Conservation (phyloP, 2,113 vertebrate genomes). For the Alectura lathami region DNA sequence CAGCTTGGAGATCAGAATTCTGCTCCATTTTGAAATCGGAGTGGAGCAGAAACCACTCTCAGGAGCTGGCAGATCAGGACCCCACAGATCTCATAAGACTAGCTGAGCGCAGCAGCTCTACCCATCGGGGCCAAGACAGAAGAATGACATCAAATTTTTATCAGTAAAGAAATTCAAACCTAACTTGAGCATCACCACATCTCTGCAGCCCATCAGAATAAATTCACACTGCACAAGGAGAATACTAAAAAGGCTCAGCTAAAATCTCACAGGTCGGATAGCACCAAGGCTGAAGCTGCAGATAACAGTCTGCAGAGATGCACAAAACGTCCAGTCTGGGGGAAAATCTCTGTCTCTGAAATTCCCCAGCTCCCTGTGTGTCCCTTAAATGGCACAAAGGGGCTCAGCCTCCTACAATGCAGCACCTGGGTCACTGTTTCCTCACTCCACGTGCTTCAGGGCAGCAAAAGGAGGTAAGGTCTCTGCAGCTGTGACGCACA, state of each 20-base stretch:
- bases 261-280: not conserved
- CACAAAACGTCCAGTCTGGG: not conserved
- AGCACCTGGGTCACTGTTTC: not conserved
- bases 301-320: not conserved
- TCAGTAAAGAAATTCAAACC: not conserved
- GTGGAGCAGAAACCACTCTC: not conserved
- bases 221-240: not conserved
- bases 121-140: not conserved
- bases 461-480: fast-evolving
- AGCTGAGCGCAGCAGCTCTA: not conserved
- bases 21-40: not conserved
- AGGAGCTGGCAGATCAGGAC: not conserved
- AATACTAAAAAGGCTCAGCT: not conserved
- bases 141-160: constrained; percentile 36
- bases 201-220: not conserved
- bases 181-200: not conserved
- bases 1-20: not conserved
- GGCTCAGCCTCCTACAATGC: not conserved
- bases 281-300: not conserved
- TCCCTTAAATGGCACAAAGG: not conserved
- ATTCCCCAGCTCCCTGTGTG: not conserved
- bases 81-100: not conserved
- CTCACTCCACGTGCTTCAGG: not conserved
- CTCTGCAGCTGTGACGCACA: not conserved
- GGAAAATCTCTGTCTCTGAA: not conserved